Evolutionary conservation across 2,888 invertebrate genomes (phyloP).

Genomic region (Sinelater perroti): DNA sequence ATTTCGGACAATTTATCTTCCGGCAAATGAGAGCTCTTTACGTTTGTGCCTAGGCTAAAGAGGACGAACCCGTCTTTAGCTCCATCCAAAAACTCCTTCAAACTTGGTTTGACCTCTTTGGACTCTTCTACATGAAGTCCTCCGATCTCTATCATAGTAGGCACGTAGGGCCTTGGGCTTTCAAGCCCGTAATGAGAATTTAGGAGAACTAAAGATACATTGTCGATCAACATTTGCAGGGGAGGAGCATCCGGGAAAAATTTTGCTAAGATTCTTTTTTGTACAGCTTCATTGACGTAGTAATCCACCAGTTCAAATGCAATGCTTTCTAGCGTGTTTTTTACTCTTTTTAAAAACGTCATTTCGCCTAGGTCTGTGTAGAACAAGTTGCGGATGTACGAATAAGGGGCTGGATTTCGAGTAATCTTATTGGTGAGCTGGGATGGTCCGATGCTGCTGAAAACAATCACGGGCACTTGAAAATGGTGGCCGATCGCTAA

Average conservation of each 20-base stretch:
- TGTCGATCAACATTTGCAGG: constrained; percentile 43
- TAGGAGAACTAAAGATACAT: constrained; percentile 47
- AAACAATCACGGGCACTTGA: constrained; percentile 52
- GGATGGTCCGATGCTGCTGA: constrained; percentile 49
- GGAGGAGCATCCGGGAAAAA: constrained; percentile 48
- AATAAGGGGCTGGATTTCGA: constrained; percentile 52
- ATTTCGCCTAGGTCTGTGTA: constrained; percentile 49
- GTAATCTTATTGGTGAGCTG: constrained; percentile 46
- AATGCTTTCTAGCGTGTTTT: constrained; percentile 45
- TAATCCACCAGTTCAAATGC: constrained; percentile 23
- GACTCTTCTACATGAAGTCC: constrained; percentile 48
- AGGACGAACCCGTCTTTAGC: constrained; percentile 47
- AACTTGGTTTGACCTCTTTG: constrained; percentile 35
- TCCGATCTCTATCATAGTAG: constrained; percentile 51
- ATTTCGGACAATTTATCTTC: constrained; percentile 54
- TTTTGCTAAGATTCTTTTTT: constrained; percentile 41
- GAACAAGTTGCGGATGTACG: constrained; percentile 52
- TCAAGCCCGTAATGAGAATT: constrained; percentile 51
- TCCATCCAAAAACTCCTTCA: constrained; percentile 44
- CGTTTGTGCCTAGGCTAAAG: constrained; percentile 49
- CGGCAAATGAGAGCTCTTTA: constrained; percentile 42
- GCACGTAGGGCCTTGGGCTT: constrained; percentile 49
- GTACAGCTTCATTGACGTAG: constrained; percentile 29
- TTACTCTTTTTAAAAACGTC: constrained; percentile 51
- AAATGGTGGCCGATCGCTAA: constrained; percentile 53